phyloP scores from a whole-genome alignment of 2,797 vertebrate genomes.

The Erpetoichthys calabaricus region DNA sequence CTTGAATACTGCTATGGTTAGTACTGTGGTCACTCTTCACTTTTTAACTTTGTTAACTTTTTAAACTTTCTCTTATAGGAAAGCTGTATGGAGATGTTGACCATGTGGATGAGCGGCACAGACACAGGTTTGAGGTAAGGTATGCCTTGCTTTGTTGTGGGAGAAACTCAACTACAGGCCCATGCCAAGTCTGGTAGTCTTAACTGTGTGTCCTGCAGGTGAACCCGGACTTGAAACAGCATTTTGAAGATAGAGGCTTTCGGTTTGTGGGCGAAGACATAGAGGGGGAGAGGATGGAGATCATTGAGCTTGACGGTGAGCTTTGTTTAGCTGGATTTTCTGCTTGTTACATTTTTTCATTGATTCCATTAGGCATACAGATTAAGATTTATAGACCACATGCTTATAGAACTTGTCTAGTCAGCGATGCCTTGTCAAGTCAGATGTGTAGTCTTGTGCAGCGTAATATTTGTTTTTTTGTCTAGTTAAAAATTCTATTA shows the following conservation, averaged over 20 bases:
- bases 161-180: too few species aligned
- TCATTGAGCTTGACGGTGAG: slow-evolving; percentile 81
- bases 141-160: too few species aligned
- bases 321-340: not conserved
- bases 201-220: slow-evolving; percentile 44
- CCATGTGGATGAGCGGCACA: slow-evolving; percentile 79
- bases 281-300: slow-evolving; percentile 86
- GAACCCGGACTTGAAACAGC: slow-evolving; percentile 73
- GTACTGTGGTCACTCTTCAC: not conserved
- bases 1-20: not conserved
- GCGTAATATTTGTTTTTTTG: not conserved
- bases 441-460: accelerated
- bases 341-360: not conserved
- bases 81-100: slow-evolving; percentile 74
- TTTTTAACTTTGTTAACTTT: not conserved
- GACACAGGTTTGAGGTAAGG: slow-evolving; percentile 82
- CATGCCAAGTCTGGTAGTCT: too few species aligned
- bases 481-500: too few species aligned
- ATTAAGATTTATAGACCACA: too few species aligned
- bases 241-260: slow-evolving; percentile 74
- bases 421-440: not conserved
- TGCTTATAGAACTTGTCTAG: not conserved
- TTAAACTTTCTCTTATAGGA: slow-evolving; percentile 39
- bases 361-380: too few species aligned
- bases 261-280: slow-evolving; percentile 83